These are phyloP conservation scores for Potamarius usumacintae DNA, from an alignment of 2,113 vertebrate genomes.

Conservation along the genomic window DNA sequence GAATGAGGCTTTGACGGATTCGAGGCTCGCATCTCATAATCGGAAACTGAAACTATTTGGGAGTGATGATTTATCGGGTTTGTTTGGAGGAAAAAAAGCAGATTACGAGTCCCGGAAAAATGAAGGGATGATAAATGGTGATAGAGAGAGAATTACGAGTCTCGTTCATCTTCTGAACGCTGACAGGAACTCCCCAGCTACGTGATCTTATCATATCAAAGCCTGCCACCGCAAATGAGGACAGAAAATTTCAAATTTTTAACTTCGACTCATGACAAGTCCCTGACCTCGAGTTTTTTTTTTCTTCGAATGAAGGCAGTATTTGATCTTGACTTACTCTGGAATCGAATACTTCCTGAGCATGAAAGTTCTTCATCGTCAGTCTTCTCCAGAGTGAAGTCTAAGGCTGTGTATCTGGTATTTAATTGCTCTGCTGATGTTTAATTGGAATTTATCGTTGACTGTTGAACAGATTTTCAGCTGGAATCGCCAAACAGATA, in stretches of 20 bases:
- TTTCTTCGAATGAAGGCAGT: not conserved
- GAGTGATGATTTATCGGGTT: constrained; percentile 67
- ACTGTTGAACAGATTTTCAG: not conserved
- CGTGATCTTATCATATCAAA: constrained; percentile 7
- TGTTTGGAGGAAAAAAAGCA: constrained; percentile 64
- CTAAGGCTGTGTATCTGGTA: not conserved
- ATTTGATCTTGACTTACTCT: not conserved
- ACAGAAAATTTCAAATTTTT: not conserved
- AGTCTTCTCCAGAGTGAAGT: not conserved
- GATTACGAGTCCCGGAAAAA: constrained; percentile 63
- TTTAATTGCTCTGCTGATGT: not conserved
- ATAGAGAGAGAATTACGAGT: constrained; percentile 59
- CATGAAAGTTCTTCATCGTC: not conserved
- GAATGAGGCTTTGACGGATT: constrained; percentile 46
- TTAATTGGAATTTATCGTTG: not conserved
- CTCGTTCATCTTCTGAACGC: constrained; percentile 54
- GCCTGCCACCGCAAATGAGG: not conserved
- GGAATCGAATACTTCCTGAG: not conserved
- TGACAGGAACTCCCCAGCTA: constrained; percentile 40
- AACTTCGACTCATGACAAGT: not conserved
- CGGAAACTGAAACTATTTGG: constrained; percentile 63
- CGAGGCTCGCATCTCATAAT: constrained; percentile 58
- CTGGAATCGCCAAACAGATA: not conserved
- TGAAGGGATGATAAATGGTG: constrained; percentile 57
- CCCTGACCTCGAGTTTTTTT: not conserved